Evolutionary conservation across 2,113 vertebrate genomes (phyloP), one percentile per base, ranked within the genome.

Genomic region (Lamprotornis superbus): DNA sequence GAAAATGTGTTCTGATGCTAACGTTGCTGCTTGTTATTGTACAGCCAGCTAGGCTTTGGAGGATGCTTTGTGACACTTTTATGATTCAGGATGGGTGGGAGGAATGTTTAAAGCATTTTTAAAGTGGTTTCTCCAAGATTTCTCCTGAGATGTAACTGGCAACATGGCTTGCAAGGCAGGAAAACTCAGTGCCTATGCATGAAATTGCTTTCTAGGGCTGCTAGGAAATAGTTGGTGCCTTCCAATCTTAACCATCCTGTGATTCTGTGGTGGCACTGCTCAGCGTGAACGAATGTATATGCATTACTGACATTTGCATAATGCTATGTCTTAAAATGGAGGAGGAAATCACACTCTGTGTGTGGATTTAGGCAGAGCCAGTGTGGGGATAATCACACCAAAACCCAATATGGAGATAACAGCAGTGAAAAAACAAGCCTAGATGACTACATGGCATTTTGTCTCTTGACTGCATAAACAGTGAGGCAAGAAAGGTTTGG

Each of bases 1-100:
- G 77, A 87, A 95, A 95, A 91, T 78, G 65, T 90, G 77, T 92
- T 90, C 68, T 76, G 90, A 35, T 46, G 71, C 79, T 90, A 92
- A 78, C 65, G 49, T 35, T 78, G 75, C 79, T 94, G 52, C 69
- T 96, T 87, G 67, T 92, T 86, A 77, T 73, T 77, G 50, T 83
- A 83, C 85, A 85, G 55, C 0, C 1, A 74, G 71, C 77, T 95
- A 70, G 79, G 79, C 69, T 93, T 92, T 75, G 57, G 84, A 90
- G 70, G 42, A 67, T 91, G 87, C 82, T 95, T 83, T 87, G 44
- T 93, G 94, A 56, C 86, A 82, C 65, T 94, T 96, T 35, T 40
- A 82, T 81, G 90, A 76, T 89, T 92, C 65, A 68, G 27, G 35
- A 83, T 93, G 47, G 77, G 94, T 84, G 91, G 89, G 84, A 94